A percentile compares a stretch with the other conserved stretches of the same genome.
Evolutionary conservation across 2,888 invertebrate genomes (phyloP).

Genomic region (Candidula unifasciata): DNA sequence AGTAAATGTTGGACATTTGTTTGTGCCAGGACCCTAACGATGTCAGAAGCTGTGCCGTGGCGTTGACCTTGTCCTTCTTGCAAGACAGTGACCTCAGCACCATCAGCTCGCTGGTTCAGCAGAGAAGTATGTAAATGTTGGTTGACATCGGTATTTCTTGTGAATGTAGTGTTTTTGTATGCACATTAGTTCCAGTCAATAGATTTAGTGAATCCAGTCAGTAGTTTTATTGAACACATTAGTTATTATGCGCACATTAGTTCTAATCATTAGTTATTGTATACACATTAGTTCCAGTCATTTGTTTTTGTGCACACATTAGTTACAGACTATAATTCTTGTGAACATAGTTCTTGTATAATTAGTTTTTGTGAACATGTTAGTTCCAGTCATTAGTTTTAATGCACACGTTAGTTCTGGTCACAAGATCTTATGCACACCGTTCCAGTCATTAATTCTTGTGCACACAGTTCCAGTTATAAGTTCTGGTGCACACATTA

Average conservation of each 20-base stretch:
- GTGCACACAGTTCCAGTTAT: constrained; percentile 56
- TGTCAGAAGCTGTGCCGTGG: constrained; percentile 48
- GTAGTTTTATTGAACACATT: not conserved
- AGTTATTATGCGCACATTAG: too few species aligned
- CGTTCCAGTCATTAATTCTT: constrained; percentile 40
- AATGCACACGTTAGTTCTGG: too few species aligned
- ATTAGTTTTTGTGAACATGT: too few species aligned
- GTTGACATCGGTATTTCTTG: not conserved
- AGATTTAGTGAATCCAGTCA: not conserved
- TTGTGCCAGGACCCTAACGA: constrained; percentile 45
- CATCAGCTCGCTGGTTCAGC: constrained; percentile 84
- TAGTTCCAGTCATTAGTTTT: too few species aligned
- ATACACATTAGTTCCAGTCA: not conserved
- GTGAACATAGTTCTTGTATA: not conserved
- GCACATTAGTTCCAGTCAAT: not conserved
- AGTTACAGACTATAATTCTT: not conserved
- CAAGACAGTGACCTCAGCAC: constrained; percentile 85
- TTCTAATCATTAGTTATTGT: constrained; percentile 45
- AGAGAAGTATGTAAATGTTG: constrained; percentile 62
- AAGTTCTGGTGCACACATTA: constrained; percentile 1
- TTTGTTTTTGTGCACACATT: constrained; percentile 48
- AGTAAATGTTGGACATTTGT: not conserved
- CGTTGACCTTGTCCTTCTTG: constrained; percentile 78
- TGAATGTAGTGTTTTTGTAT: constrained; percentile 51
- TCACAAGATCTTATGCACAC: constrained; percentile 46